Conservation (phyloP, 2,888 invertebrate genomes). For the Drosophila tripunctata region DNA sequence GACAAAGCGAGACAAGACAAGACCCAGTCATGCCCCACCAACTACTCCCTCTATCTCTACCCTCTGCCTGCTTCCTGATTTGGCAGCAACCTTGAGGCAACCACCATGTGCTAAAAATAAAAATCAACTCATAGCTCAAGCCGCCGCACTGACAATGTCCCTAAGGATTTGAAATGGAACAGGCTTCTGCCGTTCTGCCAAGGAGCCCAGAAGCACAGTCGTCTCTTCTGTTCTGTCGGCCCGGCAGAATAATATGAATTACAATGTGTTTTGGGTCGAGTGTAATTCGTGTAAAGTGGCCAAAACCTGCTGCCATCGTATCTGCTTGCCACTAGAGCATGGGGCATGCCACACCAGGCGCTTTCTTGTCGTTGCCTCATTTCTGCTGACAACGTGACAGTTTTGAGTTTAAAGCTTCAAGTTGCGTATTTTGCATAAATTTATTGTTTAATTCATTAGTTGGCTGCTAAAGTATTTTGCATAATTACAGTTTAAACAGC, state of each 20-base stretch:
- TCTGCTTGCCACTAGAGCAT: neutral
- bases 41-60: neutral
- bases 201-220: neutral
- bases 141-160: slow-evolving; percentile 34
- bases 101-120: slow-evolving; percentile 48
- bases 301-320: slow-evolving; percentile 24
- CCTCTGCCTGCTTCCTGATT: neutral
- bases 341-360: neutral
- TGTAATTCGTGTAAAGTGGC: slow-evolving; percentile 68
- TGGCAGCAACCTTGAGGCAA: slow-evolving; percentile 33
- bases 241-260: slow-evolving; percentile 68
- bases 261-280: slow-evolving; percentile 65
- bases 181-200: slow-evolving; percentile 2
- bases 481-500: slow-evolving; percentile 41
- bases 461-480: slow-evolving; percentile 36
- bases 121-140: slow-evolving; percentile 13
- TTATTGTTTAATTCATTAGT: slow-evolving; percentile 64
- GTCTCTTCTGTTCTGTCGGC: neutral
- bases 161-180: slow-evolving; percentile 63
- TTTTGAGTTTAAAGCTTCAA: slow-evolving; percentile 58
- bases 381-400: slow-evolving; percentile 48
- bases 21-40: neutral
- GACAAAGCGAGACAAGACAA: slow-evolving; percentile 8
- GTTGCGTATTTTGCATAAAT: slow-evolving; percentile 65
- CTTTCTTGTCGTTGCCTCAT: slow-evolving; percentile 3